Evolutionary conservation across 2,113 vertebrate species (phyloP).

Genomic region (Otus sunia): DNA sequence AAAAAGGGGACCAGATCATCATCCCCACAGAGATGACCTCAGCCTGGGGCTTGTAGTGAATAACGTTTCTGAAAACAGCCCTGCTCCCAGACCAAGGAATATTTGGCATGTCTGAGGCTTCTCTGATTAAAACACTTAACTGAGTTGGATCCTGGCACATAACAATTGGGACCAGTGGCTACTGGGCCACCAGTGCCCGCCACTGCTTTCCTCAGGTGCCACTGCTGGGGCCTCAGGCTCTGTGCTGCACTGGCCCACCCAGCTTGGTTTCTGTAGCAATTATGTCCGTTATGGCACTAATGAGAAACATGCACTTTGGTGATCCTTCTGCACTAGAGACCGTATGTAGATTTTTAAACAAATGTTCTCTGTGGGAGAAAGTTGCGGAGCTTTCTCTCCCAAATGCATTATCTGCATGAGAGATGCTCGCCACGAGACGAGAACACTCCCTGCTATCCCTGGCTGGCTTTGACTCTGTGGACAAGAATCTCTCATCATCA

Average conservation of each 20-base stretch:
- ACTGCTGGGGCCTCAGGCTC: neutral
- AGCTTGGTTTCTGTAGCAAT: neutral
- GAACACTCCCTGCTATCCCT: neutral
- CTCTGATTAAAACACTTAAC: neutral
- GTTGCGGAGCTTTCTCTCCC: neutral
- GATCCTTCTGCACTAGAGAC: neutral
- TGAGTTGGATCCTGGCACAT: neutral
- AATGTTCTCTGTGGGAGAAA: neutral
- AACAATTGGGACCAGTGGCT: neutral
- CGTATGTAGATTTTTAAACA: neutral
- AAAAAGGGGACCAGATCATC: accelerated
- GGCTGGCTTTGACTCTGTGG: neutral
- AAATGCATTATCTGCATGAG: neutral
- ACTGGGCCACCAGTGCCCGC: neutral
- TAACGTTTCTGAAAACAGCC: neutral
- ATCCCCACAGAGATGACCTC: neutral
- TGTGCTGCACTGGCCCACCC: neutral
- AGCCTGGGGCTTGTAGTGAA: neutral
- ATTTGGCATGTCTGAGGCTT: neutral
- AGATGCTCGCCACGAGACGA: accelerated
- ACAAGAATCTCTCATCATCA: neutral
- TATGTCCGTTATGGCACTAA: neutral
- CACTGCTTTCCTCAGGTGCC: neutral
- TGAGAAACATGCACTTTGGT: neutral
- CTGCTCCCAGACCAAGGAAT: neutral